These are phyloP conservation scores for Tetranychus truncatus DNA, from an alignment of 2,888 invertebrate genomes.

Conservation along the genomic window DNA sequence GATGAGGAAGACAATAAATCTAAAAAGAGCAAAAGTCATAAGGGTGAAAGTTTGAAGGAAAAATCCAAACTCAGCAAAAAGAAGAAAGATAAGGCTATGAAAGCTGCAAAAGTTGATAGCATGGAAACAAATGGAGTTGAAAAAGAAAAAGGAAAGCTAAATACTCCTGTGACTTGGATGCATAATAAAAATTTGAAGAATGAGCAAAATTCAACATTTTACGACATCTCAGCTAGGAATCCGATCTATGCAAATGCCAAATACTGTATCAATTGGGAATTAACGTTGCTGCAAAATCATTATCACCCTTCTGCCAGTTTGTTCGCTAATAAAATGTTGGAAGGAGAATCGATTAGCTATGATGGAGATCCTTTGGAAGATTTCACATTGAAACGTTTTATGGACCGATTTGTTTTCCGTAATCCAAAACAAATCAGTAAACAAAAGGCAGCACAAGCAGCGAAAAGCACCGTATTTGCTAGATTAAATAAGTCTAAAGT, in stretches of 20 bases:
- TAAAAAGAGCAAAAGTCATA: conserved; percentile 23
- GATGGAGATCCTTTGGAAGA: conserved; percentile 83
- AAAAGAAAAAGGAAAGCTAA: too few species aligned
- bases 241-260: conserved; percentile 65
- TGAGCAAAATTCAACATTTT: conserved; percentile 26
- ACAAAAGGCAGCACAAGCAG: conserved; percentile 14
- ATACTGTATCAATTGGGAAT: conserved; percentile 50
- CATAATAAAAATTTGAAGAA: conserved; percentile 29
- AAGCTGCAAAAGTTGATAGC: conserved; percentile 17
- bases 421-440: conserved; percentile 43
- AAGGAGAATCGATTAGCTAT: conserved; percentile 49
- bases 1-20: conserved; percentile 29
- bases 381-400: conserved; percentile 68
- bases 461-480: conserved; percentile 26
- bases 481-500: conserved; percentile 8
- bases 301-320: conserved; percentile 79
- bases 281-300: conserved; percentile 50
- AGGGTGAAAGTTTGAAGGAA: conserved; percentile 13
- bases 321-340: conserved; percentile 60
- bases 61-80: not conserved
- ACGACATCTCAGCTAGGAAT: conserved; percentile 48
- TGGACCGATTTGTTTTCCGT: conserved; percentile 86
- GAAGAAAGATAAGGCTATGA: not conserved
- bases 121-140: too few species aligned
- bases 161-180: conserved; percentile 30